These are phyloP conservation scores for Sebastes reedi DNA, from an alignment of 2,797 vertebrate species.

Conservation along the genomic window DNA sequence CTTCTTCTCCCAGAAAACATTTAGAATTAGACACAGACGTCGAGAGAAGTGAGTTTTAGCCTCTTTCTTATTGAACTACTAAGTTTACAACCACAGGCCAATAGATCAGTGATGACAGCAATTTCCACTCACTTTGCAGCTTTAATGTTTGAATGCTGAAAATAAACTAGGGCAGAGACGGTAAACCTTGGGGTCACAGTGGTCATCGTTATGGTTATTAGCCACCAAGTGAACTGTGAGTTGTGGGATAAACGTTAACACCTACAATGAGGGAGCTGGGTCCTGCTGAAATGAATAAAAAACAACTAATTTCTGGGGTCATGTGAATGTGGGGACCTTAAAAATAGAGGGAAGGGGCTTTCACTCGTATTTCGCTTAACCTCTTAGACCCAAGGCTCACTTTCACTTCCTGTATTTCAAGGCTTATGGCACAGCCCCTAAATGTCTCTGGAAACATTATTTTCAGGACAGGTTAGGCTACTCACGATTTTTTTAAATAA, in stretches of 20 bases:
- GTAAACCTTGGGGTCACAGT: neutral
- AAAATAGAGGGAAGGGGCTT: neutral
- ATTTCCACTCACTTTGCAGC: neutral
- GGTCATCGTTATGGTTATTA: neutral
- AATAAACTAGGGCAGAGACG: neutral
- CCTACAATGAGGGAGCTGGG: neutral
- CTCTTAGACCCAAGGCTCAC: neutral
- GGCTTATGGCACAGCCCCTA: neutral
- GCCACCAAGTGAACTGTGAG: neutral
- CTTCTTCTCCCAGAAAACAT: constrained; percentile 25
- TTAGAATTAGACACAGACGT: constrained; percentile 26
- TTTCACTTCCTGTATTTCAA: constrained; percentile 1
- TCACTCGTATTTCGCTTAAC: neutral
- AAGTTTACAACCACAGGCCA: neutral
- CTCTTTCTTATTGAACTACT: neutral
- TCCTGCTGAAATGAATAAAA: neutral
- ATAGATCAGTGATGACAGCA: neutral
- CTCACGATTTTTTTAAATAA: neutral
- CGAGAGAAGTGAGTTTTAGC: neutral
- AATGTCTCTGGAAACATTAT: neutral
- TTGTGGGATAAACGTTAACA: neutral
- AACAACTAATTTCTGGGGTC: neutral
- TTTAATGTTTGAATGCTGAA: constrained; percentile 2
- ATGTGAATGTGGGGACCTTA: constrained; percentile 20
- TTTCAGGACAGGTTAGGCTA: neutral